These are phyloP conservation scores for Rhizomys pruinosus DNA, from an alignment of 2,113 vertebrate species.

Conservation along the genomic window DNA sequence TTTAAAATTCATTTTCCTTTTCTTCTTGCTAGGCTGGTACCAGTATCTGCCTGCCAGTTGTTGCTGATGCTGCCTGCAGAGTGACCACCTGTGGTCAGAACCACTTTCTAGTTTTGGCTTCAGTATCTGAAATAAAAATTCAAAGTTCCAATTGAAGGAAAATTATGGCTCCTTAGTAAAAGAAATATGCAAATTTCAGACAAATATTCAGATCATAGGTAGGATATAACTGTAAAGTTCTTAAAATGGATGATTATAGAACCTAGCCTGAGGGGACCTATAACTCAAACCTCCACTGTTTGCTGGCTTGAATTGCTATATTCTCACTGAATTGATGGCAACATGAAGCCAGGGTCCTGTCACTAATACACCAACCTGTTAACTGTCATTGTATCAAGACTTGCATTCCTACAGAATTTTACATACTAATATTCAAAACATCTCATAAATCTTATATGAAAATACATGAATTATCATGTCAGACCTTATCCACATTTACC, in stretches of 20 bases:
- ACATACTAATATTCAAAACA: neutral
- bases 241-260: neutral
- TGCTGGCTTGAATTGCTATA: neutral
- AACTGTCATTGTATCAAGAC: neutral
- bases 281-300: neutral
- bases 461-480: neutral
- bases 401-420: neutral
- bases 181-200: slow-evolving; percentile 8
- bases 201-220: neutral
- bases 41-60: slow-evolving; percentile 37
- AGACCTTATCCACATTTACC: neutral
- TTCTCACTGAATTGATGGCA: neutral
- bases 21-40: neutral
- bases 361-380: neutral
- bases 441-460: neutral
- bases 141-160: neutral
- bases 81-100: neutral
- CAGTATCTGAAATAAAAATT: slow-evolving; percentile 23
- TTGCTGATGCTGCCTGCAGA: neutral
- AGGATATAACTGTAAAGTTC: neutral
- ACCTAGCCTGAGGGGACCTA: neutral
- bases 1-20: slow-evolving; percentile 50
- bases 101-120: neutral
- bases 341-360: neutral
- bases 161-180: neutral